Base-by-base conservation (phyloP, 2,888 invertebrate genomes). In the Agonum fuliginosum region DNA sequence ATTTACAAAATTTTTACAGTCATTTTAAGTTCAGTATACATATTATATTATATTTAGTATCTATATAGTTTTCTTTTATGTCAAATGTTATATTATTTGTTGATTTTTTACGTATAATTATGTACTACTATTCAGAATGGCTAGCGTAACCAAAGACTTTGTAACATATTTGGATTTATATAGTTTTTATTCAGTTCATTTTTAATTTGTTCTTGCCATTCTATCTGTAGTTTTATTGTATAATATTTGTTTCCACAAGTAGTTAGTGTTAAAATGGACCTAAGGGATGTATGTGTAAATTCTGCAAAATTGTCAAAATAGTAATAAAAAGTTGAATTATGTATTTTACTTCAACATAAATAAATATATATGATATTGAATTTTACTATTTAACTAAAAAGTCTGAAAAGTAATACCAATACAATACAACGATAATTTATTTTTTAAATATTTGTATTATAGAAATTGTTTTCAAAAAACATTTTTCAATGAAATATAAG, bases 111-210 rank as follows among this genome's bases (percentile, higher is more conserved):
- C 78, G 80, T 79, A 80, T 81, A 67, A 65, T 79, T 78, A 72
- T 78, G 79, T 83, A 72, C 34, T 81, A 81, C 82, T 82, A 81
- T 83, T 82, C 80, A 82, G 82, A 82, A 83, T 85, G 86, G 87
- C 87, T 87, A 86, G 87, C 86, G 84, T 85, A 85, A 87, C 87
- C 87, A 87, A 87, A 87, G 87, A 87, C 80, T 81, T 80, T 86
- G 86, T 86, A 86, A 84, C 83, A 86, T 86, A 85, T 83, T 81
- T 82, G 84, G 83, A 83, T 83, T 83, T 82, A 78, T 80, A 80
- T 81, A 80, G 80, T 81, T 80, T 80, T 80, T 79, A 80, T 80
- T 75, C 73, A 78, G 81, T 80, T 78, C 74, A 79, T 79, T 80
- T 80, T 81, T 81, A 73, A 80, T 81, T 81, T 74, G 80, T 82